Evolutionary conservation across 1,140 invertebrate genomes (phyloP), one percentile per base, ranked within the genome.

Genomic region (Mercenaria mercenaria): DNA sequence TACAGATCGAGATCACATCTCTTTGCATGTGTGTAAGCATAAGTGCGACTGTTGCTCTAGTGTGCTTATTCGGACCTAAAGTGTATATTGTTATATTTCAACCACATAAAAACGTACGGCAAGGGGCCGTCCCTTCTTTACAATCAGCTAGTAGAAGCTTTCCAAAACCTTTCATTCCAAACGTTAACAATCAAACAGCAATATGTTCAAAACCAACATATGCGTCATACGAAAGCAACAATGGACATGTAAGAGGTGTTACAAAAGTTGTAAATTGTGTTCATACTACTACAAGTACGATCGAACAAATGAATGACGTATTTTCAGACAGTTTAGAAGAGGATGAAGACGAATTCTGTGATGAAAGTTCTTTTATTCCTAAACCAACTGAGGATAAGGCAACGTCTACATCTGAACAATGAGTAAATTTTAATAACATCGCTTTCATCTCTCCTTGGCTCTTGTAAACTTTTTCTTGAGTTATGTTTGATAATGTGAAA

Each of bases 21-120:
- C 96, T 98, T 95, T 98, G 97, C 93, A 97, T 98, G 96, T 98
- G 97, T 92, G 97, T 98, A 67, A 98, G 97, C 93, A 97, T 98
- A 84, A 98, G 97, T 93, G 98, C 98, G 15, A 97, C 97, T 0
- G 98, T 98, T 20, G 97, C 97, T 0, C 96, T 98, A 0, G 97
- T 97, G 52, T 98, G 98, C 92, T 96, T 98, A 0, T 98, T 98
- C 95, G 97, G 97, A 0, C 98, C 98, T 1, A 98, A 98, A 95
- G 97, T 98, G n/a, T 97, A 98, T 94, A 97, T 98, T 69, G 97
- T 98, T 11, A 94, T 98, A 4, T 97, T 98, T 92, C 97, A 98
- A 92, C 97, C 97, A 0, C 97, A 98, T 93, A 98, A 98, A 92
- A 98, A 98, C 93, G 97, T 97, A 1, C 96, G 97, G 10, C 94